A percentile compares a stretch with the other conserved stretches of the same genome.
Conservation (phyloP, 2,797 vertebrate species). For the Cryptoblepharus egeriae region DNA sequence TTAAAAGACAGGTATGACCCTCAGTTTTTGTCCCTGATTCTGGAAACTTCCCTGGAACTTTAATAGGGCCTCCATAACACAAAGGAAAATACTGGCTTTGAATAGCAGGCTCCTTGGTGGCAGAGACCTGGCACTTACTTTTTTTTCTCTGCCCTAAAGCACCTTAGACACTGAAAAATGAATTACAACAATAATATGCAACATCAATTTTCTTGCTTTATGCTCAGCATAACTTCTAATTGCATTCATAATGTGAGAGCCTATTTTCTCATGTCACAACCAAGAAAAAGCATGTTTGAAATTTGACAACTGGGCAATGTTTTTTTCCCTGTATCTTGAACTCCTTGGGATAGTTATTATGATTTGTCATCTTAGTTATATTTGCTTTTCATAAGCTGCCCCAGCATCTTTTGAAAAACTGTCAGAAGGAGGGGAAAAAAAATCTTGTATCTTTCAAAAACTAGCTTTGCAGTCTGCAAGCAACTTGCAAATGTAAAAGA, state of each 20-base stretch:
- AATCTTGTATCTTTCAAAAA: conserved; percentile 41
- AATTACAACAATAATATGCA: background rate
- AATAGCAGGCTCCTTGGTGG: background rate
- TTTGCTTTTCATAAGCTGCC: conserved; percentile 32
- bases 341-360: conserved; percentile 18
- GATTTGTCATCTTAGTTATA: conserved; percentile 36
- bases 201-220: background rate
- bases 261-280: conserved; percentile 13
- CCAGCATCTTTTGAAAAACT: conserved; percentile 23
- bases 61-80: background rate
- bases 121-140: background rate
- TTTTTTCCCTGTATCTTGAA: conserved; percentile 17
- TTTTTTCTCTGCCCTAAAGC: background rate
- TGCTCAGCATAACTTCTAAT: background rate
- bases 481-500: conserved; percentile 55
- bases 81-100: background rate
- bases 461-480: conserved; percentile 47
- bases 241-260: conserved; percentile 8
- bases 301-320: background rate
- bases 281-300: background rate
- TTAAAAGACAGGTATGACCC: conserved; percentile 37
- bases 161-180: background rate
- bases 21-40: background rate
- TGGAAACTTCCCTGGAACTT: background rate
- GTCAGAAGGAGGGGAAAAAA: conserved; percentile 41